phyloP scores from a whole-genome alignment of 2,888 invertebrate species.

The Blastobasis adustella region DNA sequence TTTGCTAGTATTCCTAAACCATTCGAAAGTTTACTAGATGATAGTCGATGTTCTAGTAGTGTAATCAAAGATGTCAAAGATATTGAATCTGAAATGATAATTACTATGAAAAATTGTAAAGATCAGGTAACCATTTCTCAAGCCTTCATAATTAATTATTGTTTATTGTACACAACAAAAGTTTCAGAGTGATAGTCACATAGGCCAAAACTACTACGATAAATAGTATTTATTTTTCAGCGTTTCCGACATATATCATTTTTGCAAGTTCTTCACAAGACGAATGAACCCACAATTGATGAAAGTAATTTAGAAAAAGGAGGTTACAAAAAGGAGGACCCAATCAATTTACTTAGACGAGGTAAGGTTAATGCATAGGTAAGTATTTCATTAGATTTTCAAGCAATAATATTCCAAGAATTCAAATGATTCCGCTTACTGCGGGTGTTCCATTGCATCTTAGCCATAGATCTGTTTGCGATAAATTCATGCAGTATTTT shows the following conservation, averaged over 20 bases:
- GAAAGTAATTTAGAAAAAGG: conserved; percentile 17
- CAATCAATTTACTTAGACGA: conserved; percentile 47
- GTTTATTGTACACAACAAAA: too few relatives aligned
- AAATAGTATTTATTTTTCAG: conserved; percentile 27
- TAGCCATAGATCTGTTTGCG: too few relatives aligned
- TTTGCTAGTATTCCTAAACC: conserved; percentile 29
- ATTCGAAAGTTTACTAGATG: conserved; percentile 27
- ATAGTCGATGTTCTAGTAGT: background rate
- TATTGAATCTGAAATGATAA: conserved; percentile 60
- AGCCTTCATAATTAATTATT: too few relatives aligned
- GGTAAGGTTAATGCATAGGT: conserved; percentile 25
- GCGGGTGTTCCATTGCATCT: too few relatives aligned
- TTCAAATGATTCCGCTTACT: too few relatives aligned
- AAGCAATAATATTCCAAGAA: too few relatives aligned
- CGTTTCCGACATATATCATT: conserved; percentile 49
- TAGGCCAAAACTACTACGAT: too few relatives aligned
- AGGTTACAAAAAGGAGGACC: conserved; percentile 39
- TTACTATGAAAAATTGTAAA: conserved; percentile 57
- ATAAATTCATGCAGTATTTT: too few relatives aligned
- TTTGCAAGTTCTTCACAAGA: conserved; percentile 63
- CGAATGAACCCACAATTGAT: conserved; percentile 32
- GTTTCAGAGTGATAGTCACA: too few relatives aligned
- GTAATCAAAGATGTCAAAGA: conserved; percentile 18
- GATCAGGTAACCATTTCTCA: conserved; percentile 34
- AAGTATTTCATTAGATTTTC: too few relatives aligned